phyloP scores from a whole-genome alignment of 1,140 invertebrate genomes.

The Oncopeltus fasciatus region DNA sequence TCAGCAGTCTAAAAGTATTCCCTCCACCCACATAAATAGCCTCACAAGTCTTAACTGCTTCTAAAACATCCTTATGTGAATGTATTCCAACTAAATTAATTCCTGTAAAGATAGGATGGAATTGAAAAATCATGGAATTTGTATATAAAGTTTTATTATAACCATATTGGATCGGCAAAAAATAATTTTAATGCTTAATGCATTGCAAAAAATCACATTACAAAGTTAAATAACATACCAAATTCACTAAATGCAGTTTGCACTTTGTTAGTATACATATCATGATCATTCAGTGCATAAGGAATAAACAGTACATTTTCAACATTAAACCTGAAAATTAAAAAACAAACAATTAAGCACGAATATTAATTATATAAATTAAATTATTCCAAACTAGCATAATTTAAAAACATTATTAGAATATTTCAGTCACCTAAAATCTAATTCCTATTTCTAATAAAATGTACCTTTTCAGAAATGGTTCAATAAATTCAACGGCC shows the following conservation, averaged over 20 bases:
- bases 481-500: constrained; percentile 44
- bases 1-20: constrained; percentile 58
- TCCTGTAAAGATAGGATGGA: constrained; percentile 26
- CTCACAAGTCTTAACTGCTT: constrained; percentile 44
- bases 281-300: constrained; percentile 51
- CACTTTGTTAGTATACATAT: constrained; percentile 49
- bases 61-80: constrained; percentile 31
- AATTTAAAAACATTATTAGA: not conserved
- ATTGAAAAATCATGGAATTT: too few relatives aligned
- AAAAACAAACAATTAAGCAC: constrained; percentile 8
- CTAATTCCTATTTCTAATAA: not conserved
- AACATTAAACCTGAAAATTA: constrained; percentile 42
- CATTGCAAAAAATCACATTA: not conserved
- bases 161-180: constrained; percentile 3
- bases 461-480: constrained; percentile 42
- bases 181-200: not conserved
- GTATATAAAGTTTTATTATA: constrained; percentile 14
- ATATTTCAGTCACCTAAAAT: constrained; percentile 20
- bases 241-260: constrained; percentile 41
- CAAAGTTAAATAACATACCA: constrained; percentile 31
- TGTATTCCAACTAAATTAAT: constrained; percentile 49
- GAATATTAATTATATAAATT: not conserved
- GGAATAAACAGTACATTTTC: constrained; percentile 57
- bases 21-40: constrained; percentile 67
- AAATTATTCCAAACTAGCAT: not conserved